These are phyloP conservation scores for Mandrillus leucophaeus DNA, from an alignment of 2,113 vertebrate genomes.

Conservation along the genomic window DNA sequence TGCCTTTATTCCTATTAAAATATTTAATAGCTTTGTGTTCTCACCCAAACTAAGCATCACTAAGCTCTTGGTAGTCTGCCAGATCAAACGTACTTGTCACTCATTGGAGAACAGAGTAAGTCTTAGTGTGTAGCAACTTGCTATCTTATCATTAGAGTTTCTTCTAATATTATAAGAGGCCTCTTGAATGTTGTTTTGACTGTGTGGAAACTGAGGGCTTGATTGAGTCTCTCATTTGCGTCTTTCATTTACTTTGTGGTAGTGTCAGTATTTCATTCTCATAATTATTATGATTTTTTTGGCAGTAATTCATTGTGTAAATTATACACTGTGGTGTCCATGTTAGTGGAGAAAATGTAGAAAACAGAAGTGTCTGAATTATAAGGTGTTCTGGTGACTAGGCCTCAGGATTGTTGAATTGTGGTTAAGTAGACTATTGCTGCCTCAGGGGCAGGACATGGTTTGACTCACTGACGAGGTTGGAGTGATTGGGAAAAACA, in stretches of 20 bases:
- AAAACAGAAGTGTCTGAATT: background rate
- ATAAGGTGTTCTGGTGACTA: accelerated
- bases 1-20: background rate
- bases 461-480: background rate
- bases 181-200: background rate
- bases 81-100: too few species aligned
- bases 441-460: background rate
- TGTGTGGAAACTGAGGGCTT: background rate
- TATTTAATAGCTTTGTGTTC: background rate
- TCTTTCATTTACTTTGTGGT: background rate
- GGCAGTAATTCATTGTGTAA: background rate
- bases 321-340: accelerated
- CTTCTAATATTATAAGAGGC: too few species aligned
- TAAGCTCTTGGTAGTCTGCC: background rate
- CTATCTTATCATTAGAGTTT: background rate
- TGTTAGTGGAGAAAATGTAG: background rate
- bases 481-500: background rate
- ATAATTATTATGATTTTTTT: background rate
- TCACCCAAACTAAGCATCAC: background rate
- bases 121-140: too few species aligned
- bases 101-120: background rate
- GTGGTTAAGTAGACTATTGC: accelerated
- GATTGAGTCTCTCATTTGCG: background rate
- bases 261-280: background rate
- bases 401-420: accelerated